Evolutionary conservation across 1,140 invertebrate genomes (phyloP).

Genomic region (Bemisia tabaci): DNA sequence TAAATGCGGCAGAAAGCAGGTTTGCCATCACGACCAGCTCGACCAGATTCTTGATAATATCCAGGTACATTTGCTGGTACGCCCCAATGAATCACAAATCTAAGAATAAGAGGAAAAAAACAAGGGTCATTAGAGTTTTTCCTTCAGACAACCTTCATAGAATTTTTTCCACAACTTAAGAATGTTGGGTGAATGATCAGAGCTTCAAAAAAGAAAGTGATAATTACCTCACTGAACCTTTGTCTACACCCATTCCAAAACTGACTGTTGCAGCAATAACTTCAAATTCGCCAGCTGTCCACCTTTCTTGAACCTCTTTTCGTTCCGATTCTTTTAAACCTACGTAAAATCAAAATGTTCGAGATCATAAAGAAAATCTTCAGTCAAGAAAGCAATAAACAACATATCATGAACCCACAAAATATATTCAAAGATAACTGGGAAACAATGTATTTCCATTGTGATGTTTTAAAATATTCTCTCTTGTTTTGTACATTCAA

Average conservation of each 20-base stretch:
- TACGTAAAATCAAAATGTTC: conserved; percentile 14
- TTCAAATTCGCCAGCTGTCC: conserved; percentile 46
- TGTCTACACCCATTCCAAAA: conserved; percentile 66
- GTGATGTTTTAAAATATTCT: no score
- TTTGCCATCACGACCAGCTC: conserved; percentile 48
- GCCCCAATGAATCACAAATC: conserved; percentile 87
- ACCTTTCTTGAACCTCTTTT: conserved; percentile 42
- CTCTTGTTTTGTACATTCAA: no score
- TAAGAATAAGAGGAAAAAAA: conserved; percentile 24
- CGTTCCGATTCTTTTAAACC: conserved; percentile 38
- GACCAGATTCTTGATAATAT: conserved; percentile 47
- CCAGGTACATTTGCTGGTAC: conserved; percentile 60
- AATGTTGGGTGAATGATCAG: not conserved
- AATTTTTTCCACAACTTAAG: not conserved
- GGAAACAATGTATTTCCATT: not conserved
- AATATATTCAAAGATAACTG: not conserved
- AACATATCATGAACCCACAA: not conserved
- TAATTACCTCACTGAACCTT: conserved; percentile 45
- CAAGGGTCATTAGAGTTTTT: not conserved
- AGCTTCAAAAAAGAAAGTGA: not conserved
- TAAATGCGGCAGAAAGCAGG: conserved; percentile 45
- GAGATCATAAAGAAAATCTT: no score
- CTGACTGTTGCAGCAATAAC: conserved; percentile 49
- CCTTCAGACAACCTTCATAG: conserved; percentile 12
- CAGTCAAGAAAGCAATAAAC: no score